Conservation (phyloP, 2,888 invertebrate genomes). For the Tolmerus cingulatus region DNA sequence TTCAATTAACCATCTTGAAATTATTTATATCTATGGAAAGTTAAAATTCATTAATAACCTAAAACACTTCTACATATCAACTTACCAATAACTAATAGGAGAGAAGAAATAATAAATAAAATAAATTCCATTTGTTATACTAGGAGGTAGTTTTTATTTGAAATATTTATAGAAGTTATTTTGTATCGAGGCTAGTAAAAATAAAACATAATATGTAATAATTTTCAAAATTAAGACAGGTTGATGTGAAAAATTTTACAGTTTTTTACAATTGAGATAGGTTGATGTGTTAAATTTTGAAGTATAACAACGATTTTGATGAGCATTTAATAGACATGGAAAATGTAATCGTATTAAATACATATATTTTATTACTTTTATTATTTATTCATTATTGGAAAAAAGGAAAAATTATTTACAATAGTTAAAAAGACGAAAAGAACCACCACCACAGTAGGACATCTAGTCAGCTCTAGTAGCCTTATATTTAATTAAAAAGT, state of each 20-base stretch:
- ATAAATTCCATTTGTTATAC: no score
- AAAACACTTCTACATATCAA: no score
- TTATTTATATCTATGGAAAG: no score
- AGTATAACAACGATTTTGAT: not conserved
- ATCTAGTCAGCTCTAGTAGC: constrained; percentile 5
- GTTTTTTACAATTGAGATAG: not conserved
- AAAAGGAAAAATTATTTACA: not conserved
- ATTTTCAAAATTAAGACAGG: not conserved
- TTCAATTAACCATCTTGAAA: no score
- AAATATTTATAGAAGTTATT: no score
- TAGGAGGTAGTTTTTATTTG: no score
- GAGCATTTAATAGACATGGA: no score
- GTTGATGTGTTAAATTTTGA: not conserved
- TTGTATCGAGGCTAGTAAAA: not conserved
- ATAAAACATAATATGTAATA: not conserved
- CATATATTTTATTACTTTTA: not conserved
- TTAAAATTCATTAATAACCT: no score
- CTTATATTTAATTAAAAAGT: not conserved
- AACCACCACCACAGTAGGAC: not conserved
- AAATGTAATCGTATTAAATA: not conserved
- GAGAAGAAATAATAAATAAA: no score
- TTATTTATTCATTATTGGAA: not conserved
- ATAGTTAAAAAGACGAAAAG: not conserved
- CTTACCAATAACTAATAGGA: no score
- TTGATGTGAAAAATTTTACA: no score